Base-by-base conservation (phyloP, 2,888 invertebrate genomes). In the Tuta absoluta region DNA sequence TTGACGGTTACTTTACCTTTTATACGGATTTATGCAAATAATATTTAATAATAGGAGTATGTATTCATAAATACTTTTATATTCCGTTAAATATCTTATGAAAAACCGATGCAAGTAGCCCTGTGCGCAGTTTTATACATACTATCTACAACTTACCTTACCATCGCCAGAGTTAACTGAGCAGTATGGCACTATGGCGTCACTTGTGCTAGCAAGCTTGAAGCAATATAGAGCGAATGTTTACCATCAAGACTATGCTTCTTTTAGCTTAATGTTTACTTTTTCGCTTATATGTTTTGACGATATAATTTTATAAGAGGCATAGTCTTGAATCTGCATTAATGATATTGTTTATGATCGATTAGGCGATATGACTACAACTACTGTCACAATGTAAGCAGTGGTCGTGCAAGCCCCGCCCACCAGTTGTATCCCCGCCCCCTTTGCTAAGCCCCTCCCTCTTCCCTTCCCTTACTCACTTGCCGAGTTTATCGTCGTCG, bases 401-500 rank as follows among this genome's bases (percentile, higher is more conserved):
- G 45, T n/a, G 17, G 14, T n/a, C 23, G n/a, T 23, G 61, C 49
- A 49, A 61, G 63, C 63, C 63, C 63, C 67, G 69, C 72, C 71
- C 63, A 41, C 51, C 21, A 56, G 57, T 67, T 63, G 53, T 53
- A 62, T 23, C 59, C 56, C 37, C 64, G 49, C 62, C 64, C 72
- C 70, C 61, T 45, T 38, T 14, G 58, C 60, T 67, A 63, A 56
- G 59, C 63, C 38, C 59, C 56, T 28, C 64, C 49, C 63, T 63
- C 63, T 68, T 66, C 64, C 64, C 63, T 68, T 66, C 64, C 68
- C 73, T 68, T 76, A 87, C 94, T 93, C 93, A 96, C 96, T 96
- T 96, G 91, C 98, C 98, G 75, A 98, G 93, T 77, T 94, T 94
- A 90, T 98, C 98, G 91, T 98, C 97, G 84, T 95, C 94, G 77